These are phyloP conservation scores for Andrena praecox DNA, from an alignment of 2,888 invertebrate genomes.

Conservation along the genomic window DNA sequence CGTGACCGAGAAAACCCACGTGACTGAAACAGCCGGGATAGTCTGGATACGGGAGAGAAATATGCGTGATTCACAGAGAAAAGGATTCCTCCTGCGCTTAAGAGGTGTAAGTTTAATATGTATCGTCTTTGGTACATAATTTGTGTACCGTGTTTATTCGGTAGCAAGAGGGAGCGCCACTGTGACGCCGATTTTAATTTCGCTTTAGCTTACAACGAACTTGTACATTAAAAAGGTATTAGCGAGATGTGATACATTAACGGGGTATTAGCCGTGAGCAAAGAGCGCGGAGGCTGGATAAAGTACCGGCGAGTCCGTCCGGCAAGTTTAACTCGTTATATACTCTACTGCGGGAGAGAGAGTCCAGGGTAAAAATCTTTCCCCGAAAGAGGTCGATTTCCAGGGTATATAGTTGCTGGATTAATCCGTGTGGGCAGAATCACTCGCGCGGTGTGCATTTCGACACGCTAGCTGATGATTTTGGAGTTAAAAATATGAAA, in stretches of 20 bases:
- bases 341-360: neutral
- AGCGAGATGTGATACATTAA: constrained; percentile 51
- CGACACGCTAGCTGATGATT: neutral
- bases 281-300: constrained; percentile 38
- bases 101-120: neutral
- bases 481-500: neutral
- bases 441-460: neutral
- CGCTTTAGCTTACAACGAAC: constrained; percentile 34
- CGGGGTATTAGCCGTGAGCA: constrained; percentile 45
- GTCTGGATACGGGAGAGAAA: too few species aligned
- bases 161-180: neutral
- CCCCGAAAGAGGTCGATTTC: constrained; percentile 38
- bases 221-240: constrained; percentile 58
- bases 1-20: too few species aligned
- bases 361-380: constrained; percentile 9
- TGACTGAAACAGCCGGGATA: too few species aligned
- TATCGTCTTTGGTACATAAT: neutral
- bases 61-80: neutral
- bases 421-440: constrained; percentile 17
- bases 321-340: constrained; percentile 44
- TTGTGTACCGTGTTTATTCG: constrained; percentile 8
- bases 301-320: constrained; percentile 31
- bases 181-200: constrained; percentile 45
- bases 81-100: neutral
- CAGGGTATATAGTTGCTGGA: neutral